These are phyloP conservation scores for Eublepharis macularius DNA, from an alignment of 2,113 vertebrate genomes.

Conservation along the genomic window DNA sequence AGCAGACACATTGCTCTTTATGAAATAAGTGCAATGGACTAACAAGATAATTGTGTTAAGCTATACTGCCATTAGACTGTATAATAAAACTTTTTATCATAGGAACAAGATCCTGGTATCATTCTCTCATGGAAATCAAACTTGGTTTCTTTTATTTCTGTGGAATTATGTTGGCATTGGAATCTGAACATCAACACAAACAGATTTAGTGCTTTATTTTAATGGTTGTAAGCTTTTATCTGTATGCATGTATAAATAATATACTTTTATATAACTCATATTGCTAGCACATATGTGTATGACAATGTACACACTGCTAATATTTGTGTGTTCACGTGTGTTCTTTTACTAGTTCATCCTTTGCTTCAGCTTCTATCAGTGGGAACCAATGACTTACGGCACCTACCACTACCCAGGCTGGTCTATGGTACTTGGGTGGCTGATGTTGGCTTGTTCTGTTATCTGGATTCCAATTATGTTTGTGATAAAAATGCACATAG, in stretches of 20 bases:
- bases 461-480: slow-evolving; percentile 99
- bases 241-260: not conserved
- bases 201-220: not conserved
- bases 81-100: slow-evolving; percentile 61
- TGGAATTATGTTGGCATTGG: slow-evolving; percentile 31
- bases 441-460: slow-evolving; percentile 96
- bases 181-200: not conserved
- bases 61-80: slow-evolving; percentile 62
- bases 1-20: slow-evolving; percentile 71
- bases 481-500: slow-evolving; percentile 94
- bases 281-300: not conserved
- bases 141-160: slow-evolving; percentile 35
- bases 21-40: slow-evolving; percentile 65
- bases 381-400: slow-evolving; percentile 97
- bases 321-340: not conserved
- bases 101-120: slow-evolving; percentile 49
- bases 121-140: slow-evolving; percentile 15
- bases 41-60: slow-evolving; percentile 68
- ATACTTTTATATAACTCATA: not conserved
- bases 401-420: slow-evolving; percentile 94
- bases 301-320: fast-evolving
- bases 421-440: slow-evolving; percentile 97
- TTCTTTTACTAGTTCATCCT: slow-evolving; percentile 87
- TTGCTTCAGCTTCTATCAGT: slow-evolving; percentile 95
- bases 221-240: not conserved